phyloP scores from a whole-genome alignment of 2,113 vertebrate genomes.

The Mastomys coucha region DNA sequence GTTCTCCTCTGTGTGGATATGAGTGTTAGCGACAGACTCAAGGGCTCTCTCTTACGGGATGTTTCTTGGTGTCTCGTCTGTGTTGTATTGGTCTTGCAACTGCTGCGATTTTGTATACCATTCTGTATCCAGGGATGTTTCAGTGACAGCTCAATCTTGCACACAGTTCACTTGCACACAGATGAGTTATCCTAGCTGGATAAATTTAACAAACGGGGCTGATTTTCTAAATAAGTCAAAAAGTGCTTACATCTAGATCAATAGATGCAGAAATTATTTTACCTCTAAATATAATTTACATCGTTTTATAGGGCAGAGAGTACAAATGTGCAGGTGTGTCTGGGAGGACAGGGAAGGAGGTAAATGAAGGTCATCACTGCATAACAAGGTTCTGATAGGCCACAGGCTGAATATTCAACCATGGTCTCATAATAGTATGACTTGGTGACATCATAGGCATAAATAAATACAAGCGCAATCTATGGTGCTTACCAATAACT shows the following conservation, averaged over 20 bases:
- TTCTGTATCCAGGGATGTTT: constrained; percentile 4
- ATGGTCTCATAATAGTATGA: neutral
- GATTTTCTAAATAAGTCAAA: constrained; percentile 49
- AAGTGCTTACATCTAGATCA: constrained; percentile 45
- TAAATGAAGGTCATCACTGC: neutral
- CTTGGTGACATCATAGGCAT: neutral
- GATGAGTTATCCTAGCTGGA: neutral
- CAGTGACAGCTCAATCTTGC: neutral
- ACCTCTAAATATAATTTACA: neutral
- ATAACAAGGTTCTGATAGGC: neutral
- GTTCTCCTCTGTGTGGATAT: neutral
- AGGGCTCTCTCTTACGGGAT: neutral
- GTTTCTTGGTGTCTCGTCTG: neutral
- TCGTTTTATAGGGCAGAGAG: neutral
- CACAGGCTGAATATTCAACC: neutral
- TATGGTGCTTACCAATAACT: neutral
- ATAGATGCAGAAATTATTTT: constrained; percentile 22
- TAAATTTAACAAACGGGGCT: neutral
- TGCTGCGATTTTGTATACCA: neutral
- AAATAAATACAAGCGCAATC: neutral
- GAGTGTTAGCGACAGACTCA: neutral
- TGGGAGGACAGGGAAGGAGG: neutral
- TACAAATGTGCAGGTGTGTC: neutral
- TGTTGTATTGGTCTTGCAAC: neutral
- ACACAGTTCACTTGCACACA: neutral